Conservation (phyloP, 23 tunicate genomes). For the Ascidia mentula region DNA sequence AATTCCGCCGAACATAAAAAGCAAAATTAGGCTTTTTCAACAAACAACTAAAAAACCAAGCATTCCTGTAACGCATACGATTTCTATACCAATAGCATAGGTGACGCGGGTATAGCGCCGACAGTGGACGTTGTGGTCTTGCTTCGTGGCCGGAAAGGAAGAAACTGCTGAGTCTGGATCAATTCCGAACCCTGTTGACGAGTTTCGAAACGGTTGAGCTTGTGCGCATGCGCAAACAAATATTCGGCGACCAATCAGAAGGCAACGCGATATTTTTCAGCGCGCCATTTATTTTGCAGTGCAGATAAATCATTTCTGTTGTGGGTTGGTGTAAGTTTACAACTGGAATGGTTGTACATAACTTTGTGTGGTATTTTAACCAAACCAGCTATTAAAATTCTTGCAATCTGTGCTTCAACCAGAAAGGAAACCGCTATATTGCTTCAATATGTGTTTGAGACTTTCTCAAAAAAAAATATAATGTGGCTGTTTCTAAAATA, state of each 20-base stretch:
- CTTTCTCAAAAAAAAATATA: no score
- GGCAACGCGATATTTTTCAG: neutral
- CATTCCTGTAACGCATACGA: neutral
- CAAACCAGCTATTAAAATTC: no score
- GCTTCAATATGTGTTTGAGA: no score
- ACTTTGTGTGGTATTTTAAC: no score
- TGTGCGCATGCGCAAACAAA: neutral
- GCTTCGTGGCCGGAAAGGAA: neutral
- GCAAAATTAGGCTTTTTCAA: neutral
- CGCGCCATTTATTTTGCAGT: neutral
- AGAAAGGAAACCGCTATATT: no score
- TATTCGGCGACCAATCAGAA: neutral
- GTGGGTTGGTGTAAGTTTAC: no score
- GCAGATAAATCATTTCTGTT: no score
- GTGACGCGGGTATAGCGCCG: conserved; percentile 8
- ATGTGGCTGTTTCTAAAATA: no score
- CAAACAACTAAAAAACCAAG: neutral
- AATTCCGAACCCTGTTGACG: neutral
- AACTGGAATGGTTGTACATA: no score
- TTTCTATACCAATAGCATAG: neutral
- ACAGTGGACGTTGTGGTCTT: neutral
- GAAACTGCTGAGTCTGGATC: neutral
- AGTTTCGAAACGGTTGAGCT: neutral
- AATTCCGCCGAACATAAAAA: neutral
- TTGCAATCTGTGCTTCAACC: no score